phyloP scores from a whole-genome alignment of 92 coral and sea anemone genomes.

The Parazoanthus swiftii region DNA sequence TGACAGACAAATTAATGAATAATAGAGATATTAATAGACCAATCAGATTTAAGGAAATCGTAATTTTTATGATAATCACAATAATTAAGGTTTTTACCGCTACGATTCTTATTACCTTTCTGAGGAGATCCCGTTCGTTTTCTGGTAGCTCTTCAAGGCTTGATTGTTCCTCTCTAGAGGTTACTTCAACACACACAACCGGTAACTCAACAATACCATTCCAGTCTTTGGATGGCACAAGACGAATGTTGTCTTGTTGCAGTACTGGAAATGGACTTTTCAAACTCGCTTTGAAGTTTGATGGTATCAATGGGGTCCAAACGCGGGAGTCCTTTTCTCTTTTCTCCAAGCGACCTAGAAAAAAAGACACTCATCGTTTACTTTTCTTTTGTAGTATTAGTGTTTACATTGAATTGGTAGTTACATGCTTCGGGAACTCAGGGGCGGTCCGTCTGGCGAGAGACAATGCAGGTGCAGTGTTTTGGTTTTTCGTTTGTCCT shows the following conservation, averaged over 20 bases:
- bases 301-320: background rate
- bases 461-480: no score
- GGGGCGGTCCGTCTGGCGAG: no score
- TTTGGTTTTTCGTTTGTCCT: no score
- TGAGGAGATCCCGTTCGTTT: background rate
- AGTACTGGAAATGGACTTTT: background rate
- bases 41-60: no score
- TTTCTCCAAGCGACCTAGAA: slow-evolving; percentile 3
- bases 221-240: slow-evolving; percentile 4
- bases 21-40: no score
- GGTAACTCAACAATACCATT: background rate
- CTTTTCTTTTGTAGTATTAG: no score
- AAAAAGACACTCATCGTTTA: background rate
- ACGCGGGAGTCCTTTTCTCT: background rate
- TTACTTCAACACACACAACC: background rate
- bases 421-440: no score
- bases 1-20: no score
- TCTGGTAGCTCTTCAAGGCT: background rate
- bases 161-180: background rate
- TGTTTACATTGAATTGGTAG: background rate
- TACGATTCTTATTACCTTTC: background rate
- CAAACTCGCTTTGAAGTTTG: background rate
- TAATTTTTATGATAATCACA: no score
- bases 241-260: background rate
- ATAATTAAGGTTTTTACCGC: no score